Evolutionary conservation across 1,140 invertebrate genomes (phyloP).

Genomic region (Babylonia areolata): DNA sequence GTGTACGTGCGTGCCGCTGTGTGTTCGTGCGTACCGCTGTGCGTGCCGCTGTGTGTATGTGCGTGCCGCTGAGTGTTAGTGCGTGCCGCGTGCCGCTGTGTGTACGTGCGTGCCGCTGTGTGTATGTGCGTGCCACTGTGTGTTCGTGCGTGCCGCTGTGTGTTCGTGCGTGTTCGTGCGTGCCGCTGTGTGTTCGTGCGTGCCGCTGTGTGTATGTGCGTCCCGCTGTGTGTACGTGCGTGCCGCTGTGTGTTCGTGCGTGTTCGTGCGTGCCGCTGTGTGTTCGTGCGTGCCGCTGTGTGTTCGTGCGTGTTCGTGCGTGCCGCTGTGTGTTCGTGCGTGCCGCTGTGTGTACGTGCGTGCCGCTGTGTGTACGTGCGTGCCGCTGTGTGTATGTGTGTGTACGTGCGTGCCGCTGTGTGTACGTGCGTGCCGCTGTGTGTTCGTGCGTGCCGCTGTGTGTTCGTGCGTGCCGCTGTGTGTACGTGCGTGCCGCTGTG

Average conservation of each 20-base stretch:
- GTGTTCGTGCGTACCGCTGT: not conserved
- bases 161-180: not conserved
- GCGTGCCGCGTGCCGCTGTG: not conserved
- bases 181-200: not conserved
- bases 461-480: too few relatives aligned
- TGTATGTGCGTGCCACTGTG: not conserved
- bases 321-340: too few relatives aligned
- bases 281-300: too few relatives aligned
- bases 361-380: too few relatives aligned
- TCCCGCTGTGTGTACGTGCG: not conserved
- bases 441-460: too few relatives aligned
- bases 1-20: not conserved
- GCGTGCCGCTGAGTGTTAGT: not conserved
- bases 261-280: not conserved
- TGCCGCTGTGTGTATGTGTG: too few relatives aligned
- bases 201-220: not conserved
- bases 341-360: too few relatives aligned
- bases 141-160: not conserved
- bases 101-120: not conserved
- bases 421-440: too few relatives aligned
- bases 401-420: too few relatives aligned
- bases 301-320: too few relatives aligned
- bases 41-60: not conserved
- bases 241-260: not conserved
- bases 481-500: too few relatives aligned